Conservation (phyloP, 2,888 invertebrate species). For the Drosophila austrosaltans region DNA sequence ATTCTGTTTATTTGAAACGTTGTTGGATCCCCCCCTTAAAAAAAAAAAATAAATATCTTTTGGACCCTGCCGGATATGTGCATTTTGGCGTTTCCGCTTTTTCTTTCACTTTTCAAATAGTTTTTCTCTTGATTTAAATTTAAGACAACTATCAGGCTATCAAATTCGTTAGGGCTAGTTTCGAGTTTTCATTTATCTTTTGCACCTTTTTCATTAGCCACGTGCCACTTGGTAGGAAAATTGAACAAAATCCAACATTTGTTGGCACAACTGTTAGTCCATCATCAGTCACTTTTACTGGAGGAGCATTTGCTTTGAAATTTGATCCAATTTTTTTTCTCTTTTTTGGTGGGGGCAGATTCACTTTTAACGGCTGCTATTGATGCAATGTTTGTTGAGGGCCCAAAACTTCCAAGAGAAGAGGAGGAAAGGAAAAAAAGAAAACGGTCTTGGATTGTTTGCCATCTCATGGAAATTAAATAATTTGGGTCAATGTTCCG, state of each 20-base stretch:
- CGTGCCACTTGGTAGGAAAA: slow-evolving; percentile 57
- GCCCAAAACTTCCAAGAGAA: slow-evolving; percentile 25
- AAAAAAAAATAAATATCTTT: slow-evolving; percentile 28
- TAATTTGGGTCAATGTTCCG: slow-evolving; percentile 13
- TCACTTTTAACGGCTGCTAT: slow-evolving; percentile 60
- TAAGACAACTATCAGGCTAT: slow-evolving; percentile 39
- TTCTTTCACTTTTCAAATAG: slow-evolving; percentile 68
- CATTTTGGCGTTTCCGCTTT: slow-evolving; percentile 69
- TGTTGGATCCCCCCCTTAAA: slow-evolving; percentile 28
- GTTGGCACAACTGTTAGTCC: slow-evolving; percentile 40
- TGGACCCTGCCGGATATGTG: slow-evolving; percentile 61
- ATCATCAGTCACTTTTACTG: slow-evolving; percentile 41
- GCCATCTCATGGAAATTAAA: slow-evolving; percentile 7
- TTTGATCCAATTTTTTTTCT: slow-evolving; percentile 51
- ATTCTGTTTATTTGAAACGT: slow-evolving; percentile 45
- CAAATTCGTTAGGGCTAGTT: slow-evolving; percentile 70
- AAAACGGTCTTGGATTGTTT: slow-evolving; percentile 52
- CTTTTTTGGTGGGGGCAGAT: slow-evolving; percentile 28
- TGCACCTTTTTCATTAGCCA: slow-evolving; percentile 72
- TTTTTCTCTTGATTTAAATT: slow-evolving; percentile 28
- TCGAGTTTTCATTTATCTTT: slow-evolving; percentile 56
- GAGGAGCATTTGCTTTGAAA: slow-evolving; percentile 64
- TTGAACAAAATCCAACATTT: neutral
- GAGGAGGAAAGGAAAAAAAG: slow-evolving; percentile 10
- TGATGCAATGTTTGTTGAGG: slow-evolving; percentile 68